Evolutionary conservation across 2,888 invertebrate genomes (phyloP).

Genomic region (Cremastobaeus sp.): DNA sequence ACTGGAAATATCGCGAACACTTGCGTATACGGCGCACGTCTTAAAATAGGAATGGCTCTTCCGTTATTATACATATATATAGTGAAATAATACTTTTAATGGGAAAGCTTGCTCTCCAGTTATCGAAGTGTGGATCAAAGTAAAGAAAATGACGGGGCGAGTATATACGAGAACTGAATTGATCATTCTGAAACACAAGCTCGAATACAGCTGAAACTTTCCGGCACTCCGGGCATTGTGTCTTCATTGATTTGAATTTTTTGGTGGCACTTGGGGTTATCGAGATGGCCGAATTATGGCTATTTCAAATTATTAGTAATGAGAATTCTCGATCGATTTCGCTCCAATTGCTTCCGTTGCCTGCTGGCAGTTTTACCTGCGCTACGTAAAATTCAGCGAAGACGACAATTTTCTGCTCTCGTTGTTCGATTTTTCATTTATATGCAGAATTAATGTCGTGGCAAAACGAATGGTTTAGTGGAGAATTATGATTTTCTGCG

Average conservation of each 20-base stretch:
- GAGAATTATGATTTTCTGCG: constrained; percentile 1
- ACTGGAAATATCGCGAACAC: constrained; percentile 34
- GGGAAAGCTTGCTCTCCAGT: constrained; percentile 57
- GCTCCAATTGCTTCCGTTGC: constrained; percentile 2
- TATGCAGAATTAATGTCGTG: constrained; percentile 27
- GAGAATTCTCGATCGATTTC: constrained; percentile 43
- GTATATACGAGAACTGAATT: constrained; percentile 46
- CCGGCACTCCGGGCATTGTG: constrained; percentile 32
- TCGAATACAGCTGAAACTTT: constrained; percentile 31
- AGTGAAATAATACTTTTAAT: constrained; percentile 60
- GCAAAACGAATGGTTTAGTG: background rate
- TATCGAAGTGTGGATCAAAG: constrained; percentile 51
- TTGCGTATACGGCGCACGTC: constrained; percentile 39
- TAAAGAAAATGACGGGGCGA: constrained; percentile 40
- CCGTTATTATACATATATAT: constrained; percentile 42
- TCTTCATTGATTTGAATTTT: constrained; percentile 47
- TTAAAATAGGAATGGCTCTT: constrained; percentile 28
- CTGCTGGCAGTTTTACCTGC: constrained; percentile 20
- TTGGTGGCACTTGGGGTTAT: constrained; percentile 22
- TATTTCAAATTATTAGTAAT: constrained; percentile 49
- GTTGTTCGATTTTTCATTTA: constrained; percentile 36
- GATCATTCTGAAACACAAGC: constrained; percentile 47
- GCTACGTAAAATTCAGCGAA: constrained; percentile 29
- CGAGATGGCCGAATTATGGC: constrained; percentile 48
- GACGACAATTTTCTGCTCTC: constrained; percentile 43